Conservation (phyloP, 2,797 vertebrate genomes). For the Gallinago solitaria region DNA sequence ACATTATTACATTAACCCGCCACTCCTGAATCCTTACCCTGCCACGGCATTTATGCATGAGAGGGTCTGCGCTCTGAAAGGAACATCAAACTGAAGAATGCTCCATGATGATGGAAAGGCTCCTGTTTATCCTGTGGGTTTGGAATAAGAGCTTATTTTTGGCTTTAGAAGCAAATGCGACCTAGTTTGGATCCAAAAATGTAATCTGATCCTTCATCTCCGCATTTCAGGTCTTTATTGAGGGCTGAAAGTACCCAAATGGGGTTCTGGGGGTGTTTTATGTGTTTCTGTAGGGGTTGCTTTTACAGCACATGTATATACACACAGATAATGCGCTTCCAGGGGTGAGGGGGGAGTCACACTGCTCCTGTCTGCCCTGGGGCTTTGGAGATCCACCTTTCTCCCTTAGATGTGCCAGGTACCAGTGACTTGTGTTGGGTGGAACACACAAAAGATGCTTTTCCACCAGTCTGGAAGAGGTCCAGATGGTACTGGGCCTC, state of each 20-base stretch:
- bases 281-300: not conserved
- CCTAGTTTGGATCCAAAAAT: constrained; percentile 41
- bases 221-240: not conserved
- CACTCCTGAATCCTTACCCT: constrained; percentile 50
- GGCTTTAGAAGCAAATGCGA: constrained; percentile 22
- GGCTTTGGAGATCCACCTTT: not conserved
- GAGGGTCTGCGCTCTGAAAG: constrained; percentile 53
- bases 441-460: not conserved
- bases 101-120: constrained; percentile 53
- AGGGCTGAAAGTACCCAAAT: not conserved
- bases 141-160: constrained; percentile 45
- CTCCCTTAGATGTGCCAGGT: not conserved
- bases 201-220: constrained; percentile 2
- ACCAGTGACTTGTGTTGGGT: not conserved
- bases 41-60: constrained; percentile 50
- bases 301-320: not conserved
- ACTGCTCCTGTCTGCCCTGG: not conserved
- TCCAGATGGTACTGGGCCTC: not conserved
- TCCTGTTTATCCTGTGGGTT: constrained; percentile 53
- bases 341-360: not conserved
- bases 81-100: constrained; percentile 60
- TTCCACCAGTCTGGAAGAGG: not conserved
- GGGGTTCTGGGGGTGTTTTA: not conserved
- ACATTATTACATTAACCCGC: constrained; percentile 53
- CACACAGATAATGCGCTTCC: not conserved